phyloP scores from a whole-genome alignment of 2,888 invertebrate genomes.

The Eristalinus sepulchralis region DNA sequence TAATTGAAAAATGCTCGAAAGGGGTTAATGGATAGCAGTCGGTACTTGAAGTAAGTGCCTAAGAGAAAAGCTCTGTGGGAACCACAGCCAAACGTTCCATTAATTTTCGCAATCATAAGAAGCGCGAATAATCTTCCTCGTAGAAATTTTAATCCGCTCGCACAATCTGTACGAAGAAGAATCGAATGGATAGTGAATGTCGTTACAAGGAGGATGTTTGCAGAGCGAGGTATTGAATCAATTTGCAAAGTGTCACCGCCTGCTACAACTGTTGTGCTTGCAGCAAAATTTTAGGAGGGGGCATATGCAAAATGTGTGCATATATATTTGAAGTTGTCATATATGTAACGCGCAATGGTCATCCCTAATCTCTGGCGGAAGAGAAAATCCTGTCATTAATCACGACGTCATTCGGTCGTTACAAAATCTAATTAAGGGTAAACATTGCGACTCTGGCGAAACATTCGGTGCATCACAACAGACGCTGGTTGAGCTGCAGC shows the following conservation, averaged over 20 bases:
- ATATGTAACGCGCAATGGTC: conserved; percentile 48
- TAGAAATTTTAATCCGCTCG: conserved; percentile 59
- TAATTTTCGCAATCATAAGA: conserved; percentile 62
- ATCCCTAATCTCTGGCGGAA: conserved; percentile 69
- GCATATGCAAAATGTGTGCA: conserved; percentile 1
- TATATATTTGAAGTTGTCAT: conserved; percentile 10
- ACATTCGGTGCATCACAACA: conserved; percentile 64
- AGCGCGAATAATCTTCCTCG: conserved; percentile 63
- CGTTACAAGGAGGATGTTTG: conserved; percentile 2
- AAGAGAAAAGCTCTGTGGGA: conserved; percentile 66
- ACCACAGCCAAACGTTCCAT: conserved; percentile 63
- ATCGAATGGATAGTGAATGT: conserved; percentile 29
- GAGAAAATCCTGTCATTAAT: conserved; percentile 72
- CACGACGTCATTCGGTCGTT: conserved; percentile 73
- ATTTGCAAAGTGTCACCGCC: conserved; percentile 67
- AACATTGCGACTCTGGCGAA: conserved; percentile 69
- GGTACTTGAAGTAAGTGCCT: conserved; percentile 43
- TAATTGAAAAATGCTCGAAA: conserved; percentile 69
- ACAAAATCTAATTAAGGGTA: conserved; percentile 74
- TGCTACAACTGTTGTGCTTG: conserved; percentile 51
- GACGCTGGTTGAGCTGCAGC: conserved; percentile 43
- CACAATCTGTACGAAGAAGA: conserved; percentile 27
- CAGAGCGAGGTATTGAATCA: conserved; percentile 50
- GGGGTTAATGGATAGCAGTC: conserved; percentile 68
- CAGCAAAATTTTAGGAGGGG: conserved; percentile 31